Conservation (phyloP, 2,888 invertebrate species). For the Euphydryas editha region DNA sequence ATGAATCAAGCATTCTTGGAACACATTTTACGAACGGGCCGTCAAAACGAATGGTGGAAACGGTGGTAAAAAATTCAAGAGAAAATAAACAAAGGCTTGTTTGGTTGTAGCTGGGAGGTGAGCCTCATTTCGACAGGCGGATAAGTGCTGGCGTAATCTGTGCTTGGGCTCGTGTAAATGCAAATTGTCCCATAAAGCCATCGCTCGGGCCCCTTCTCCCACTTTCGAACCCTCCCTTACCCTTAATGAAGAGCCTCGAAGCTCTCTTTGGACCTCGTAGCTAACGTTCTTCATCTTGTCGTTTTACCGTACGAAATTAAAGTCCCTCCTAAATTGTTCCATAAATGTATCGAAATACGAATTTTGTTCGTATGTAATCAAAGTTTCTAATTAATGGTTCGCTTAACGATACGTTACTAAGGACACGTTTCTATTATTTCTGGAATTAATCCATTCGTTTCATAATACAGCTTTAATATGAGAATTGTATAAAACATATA, state of each 20-base stretch:
- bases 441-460: conserved; percentile 4
- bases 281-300: conserved; percentile 75
- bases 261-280: conserved; percentile 63
- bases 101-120: conserved; percentile 62
- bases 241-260: conserved; percentile 73
- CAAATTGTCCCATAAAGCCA: conserved; percentile 83
- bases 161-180: conserved; percentile 82
- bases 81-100: conserved; percentile 80
- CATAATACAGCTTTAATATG: neutral
- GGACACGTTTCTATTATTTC: neutral
- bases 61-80: conserved; percentile 71
- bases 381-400: conserved; percentile 38
- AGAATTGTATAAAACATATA: neutral
- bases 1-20: conserved; percentile 18
- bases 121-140: conserved; percentile 76
- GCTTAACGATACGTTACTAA: conserved; percentile 26
- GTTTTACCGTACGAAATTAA: conserved; percentile 70
- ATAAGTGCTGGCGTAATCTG: conserved; percentile 81
- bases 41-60: conserved; percentile 73
- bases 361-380: conserved; percentile 38
- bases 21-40: conserved; percentile 59
- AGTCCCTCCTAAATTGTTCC: conserved; percentile 68
- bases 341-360: conserved; percentile 53
- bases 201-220: conserved; percentile 56
- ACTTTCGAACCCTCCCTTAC: conserved; percentile 52